A percentile compares a stretch with the other conserved stretches of the same genome.
These are phyloP conservation scores for Cantharis rustica DNA, from an alignment of 2,888 invertebrate species.

Conservation along the genomic window DNA sequence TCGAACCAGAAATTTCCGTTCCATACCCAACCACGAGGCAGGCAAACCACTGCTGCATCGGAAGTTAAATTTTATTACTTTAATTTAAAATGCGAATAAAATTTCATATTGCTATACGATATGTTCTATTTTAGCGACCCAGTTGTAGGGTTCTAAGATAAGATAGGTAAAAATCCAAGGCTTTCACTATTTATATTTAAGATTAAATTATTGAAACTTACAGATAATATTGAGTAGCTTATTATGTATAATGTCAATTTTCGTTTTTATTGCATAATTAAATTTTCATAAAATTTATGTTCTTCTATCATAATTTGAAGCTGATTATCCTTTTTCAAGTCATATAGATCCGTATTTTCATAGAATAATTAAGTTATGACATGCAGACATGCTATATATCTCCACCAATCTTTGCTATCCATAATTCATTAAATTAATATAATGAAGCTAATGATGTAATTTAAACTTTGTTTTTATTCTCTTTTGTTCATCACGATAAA, in stretches of 20 bases:
- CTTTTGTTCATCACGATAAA: not conserved
- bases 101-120: not conserved
- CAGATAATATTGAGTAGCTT: not conserved
- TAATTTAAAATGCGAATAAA: not conserved
- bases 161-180: not conserved
- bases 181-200: not conserved
- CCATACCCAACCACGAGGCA: not conserved
- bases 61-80: not conserved
- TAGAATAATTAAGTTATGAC: not conserved
- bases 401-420: not conserved
- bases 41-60: not conserved
- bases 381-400: not conserved
- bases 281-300: not conserved
- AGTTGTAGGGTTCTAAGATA: not conserved
- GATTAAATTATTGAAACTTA: not conserved
- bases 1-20: not conserved
- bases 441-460: not conserved
- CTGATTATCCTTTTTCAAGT: not conserved
- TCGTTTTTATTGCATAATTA: not conserved
- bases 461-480: not conserved
- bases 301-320: not conserved
- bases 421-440: not conserved
- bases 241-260: not conserved
- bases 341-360: not conserved
- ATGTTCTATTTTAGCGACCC: not conserved